These are phyloP conservation scores for Drosophila repleta DNA, from an alignment of 1,140 invertebrate genomes.

Conservation along the genomic window DNA sequence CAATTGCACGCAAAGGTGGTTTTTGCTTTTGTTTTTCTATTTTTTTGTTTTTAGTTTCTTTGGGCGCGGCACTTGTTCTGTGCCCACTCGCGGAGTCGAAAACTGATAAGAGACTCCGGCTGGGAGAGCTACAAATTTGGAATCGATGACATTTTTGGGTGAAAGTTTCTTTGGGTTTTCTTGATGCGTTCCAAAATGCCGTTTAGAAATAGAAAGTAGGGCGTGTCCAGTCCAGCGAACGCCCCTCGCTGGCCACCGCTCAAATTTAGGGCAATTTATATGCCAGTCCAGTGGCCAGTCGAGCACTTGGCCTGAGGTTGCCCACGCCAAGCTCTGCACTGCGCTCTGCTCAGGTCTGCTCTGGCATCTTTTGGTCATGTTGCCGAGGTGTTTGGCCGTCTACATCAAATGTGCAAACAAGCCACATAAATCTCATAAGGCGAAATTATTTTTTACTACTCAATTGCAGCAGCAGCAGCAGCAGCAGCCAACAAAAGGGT, in stretches of 20 bases:
- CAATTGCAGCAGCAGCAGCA: slow-evolving; percentile 66
- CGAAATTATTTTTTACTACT: slow-evolving; percentile 82
- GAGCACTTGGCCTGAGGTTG: not conserved
- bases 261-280: slow-evolving; percentile 65
- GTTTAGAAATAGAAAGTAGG: slow-evolving; percentile 79
- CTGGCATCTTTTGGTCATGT: slow-evolving; percentile 42
- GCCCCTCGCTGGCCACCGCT: slow-evolving; percentile 3
- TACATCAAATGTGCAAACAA: slow-evolving; percentile 82
- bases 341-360: not conserved
- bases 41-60: slow-evolving; percentile 24
- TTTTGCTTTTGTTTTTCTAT: slow-evolving; percentile 22
- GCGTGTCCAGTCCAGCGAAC: slow-evolving; percentile 49
- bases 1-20: slow-evolving; percentile 68
- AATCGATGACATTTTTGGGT: slow-evolving; percentile 73
- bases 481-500: slow-evolving; percentile 44
- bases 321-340: slow-evolving; percentile 12
- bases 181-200: slow-evolving; percentile 39
- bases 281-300: slow-evolving; percentile 40
- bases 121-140: slow-evolving; percentile 32
- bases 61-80: slow-evolving; percentile 43
- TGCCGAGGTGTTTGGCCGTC: slow-evolving; percentile 61
- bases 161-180: slow-evolving; percentile 55
- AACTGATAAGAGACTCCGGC: slow-evolving; percentile 58
- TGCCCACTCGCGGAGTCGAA: not conserved
- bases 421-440: slow-evolving; percentile 81